A percentile compares a stretch with the other conserved stretches of the same genome.
These are phyloP conservation scores for Habrosyne pyritoides DNA, from an alignment of 2,888 invertebrate genomes.

Conservation along the genomic window DNA sequence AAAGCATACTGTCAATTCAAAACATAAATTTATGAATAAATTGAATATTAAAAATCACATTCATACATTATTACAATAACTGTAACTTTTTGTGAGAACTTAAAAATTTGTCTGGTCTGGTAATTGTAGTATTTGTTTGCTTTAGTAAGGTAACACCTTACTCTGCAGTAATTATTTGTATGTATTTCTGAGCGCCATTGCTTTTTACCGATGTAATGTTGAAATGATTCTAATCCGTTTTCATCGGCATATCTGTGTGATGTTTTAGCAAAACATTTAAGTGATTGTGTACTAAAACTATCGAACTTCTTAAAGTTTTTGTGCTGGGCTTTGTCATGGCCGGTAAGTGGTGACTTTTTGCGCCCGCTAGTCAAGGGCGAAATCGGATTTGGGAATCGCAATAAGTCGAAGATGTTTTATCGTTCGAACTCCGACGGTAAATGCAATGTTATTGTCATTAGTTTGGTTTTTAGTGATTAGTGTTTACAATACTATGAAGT, in stretches of 20 bases:
- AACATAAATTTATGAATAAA: too few relatives aligned
- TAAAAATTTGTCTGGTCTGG: background rate
- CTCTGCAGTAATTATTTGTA: constrained; percentile 80
- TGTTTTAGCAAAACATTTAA: constrained; percentile 80
- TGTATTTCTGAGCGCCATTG: constrained; percentile 83
- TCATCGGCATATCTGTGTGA: constrained; percentile 83
- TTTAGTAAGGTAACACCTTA: constrained; percentile 60
- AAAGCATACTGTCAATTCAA: too few relatives aligned
- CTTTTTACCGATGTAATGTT: constrained; percentile 82
- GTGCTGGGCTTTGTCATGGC: constrained; percentile 89
- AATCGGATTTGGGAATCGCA: constrained; percentile 83
- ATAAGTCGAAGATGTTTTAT: constrained; percentile 84
- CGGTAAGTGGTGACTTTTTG: constrained; percentile 88
- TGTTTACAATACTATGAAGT: constrained; percentile 73
- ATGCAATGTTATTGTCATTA: constrained; percentile 82
- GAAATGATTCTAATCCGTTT: constrained; percentile 85
- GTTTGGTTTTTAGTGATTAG: constrained; percentile 78
- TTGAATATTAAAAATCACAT: too few relatives aligned
- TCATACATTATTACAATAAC: too few relatives aligned
- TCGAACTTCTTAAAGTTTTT: constrained; percentile 80
- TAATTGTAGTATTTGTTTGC: constrained; percentile 31
- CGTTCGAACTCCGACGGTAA: constrained; percentile 84
- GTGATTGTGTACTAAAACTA: constrained; percentile 82
- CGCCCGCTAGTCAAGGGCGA: constrained; percentile 83
- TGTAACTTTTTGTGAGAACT: too few relatives aligned